phyloP scores from a whole-genome alignment of 2,888 invertebrate genomes.

The Thymelicus sylvestris region DNA sequence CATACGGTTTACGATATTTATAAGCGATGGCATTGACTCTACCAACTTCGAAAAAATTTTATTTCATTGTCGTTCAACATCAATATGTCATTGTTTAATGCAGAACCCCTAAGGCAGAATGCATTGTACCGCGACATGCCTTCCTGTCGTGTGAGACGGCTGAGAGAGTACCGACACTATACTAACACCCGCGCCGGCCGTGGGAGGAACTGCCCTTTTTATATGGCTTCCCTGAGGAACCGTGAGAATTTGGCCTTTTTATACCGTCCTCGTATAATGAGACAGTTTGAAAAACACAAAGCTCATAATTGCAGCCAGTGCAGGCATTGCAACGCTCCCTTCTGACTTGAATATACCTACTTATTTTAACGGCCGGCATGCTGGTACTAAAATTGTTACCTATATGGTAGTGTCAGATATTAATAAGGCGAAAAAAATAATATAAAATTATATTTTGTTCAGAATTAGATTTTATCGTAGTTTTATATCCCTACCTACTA shows the following conservation, averaged over 20 bases:
- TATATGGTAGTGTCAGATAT: too few relatives aligned
- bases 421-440: too few relatives aligned
- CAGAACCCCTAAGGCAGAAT: conserved; percentile 39
- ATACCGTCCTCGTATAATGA: not conserved
- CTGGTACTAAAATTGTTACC: too few relatives aligned
- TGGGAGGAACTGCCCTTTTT: conserved; percentile 53
- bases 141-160: conserved; percentile 47
- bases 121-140: conserved; percentile 47
- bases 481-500: too few relatives aligned
- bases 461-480: too few relatives aligned
- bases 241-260: conserved; percentile 55
- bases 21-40: too few relatives aligned
- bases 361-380: too few relatives aligned
- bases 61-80: not conserved
- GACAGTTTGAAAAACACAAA: conserved; percentile 2
- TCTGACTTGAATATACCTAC: too few relatives aligned
- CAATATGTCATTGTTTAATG: conserved; percentile 22
- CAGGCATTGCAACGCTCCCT: too few relatives aligned
- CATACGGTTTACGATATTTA: too few relatives aligned
- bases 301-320: not conserved
- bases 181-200: not conserved
- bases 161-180: conserved; percentile 33
- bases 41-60: too few relatives aligned
- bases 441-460: too few relatives aligned
- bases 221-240: conserved; percentile 59